Percentiles rank a stretch among this genome's conserved stretches.
Evolutionary conservation across 2,888 invertebrate genomes (phyloP).

Genomic region (Adelognathus sp.): DNA sequence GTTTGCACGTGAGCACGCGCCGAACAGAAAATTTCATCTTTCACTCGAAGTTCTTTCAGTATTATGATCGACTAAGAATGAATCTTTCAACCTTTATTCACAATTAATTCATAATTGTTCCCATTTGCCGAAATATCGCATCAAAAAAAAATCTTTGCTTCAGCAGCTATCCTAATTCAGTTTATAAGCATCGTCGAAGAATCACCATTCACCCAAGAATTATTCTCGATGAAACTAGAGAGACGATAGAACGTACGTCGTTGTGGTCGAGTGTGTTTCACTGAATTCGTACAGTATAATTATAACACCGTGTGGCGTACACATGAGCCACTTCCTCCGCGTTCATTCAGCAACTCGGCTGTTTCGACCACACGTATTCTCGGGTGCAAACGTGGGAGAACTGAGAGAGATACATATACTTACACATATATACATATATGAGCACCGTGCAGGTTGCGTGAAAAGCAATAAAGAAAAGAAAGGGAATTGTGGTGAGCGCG

Average conservation of each 20-base stretch:
- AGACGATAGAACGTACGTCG: background rate
- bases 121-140: background rate
- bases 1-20: too few relatives aligned
- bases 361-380: constrained; percentile 12
- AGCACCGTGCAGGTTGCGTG: constrained; percentile 43
- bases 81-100: background rate
- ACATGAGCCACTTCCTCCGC: constrained; percentile 24
- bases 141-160: background rate
- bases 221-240: background rate
- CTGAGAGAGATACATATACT: background rate
- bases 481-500: constrained; percentile 32
- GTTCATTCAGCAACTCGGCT: constrained; percentile 41
- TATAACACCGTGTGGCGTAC: constrained; percentile 31
- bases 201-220: background rate
- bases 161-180: too few relatives aligned
- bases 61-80: too few relatives aligned
- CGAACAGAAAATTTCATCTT: too few relatives aligned
- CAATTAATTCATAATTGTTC: background rate
- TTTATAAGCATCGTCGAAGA: too few relatives aligned
- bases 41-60: too few relatives aligned
- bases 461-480: constrained; percentile 50
- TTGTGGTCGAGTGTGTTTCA: background rate
- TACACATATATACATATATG: background rate
- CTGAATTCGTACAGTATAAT: constrained; percentile 23
- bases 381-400: too few relatives aligned